Evolutionary conservation across 2,888 invertebrate species (phyloP), one percentile per base, ranked within the genome.

Genomic region (Cephalotes varians): DNA sequence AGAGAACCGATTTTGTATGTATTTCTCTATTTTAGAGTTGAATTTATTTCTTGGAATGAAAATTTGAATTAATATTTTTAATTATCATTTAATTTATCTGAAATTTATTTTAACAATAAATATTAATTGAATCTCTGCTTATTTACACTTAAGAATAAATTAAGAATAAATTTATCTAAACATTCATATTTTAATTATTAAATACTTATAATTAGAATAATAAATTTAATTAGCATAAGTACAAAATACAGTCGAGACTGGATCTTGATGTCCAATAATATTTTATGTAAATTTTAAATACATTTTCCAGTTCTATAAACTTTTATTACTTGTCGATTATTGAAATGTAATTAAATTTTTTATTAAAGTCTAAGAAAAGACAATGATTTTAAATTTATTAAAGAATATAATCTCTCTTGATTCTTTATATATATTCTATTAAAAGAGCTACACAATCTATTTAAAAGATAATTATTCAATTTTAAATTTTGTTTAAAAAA

Each of bases 11-110:
- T 25, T 6, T 54, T 37, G 10, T 6, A 25, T 71, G 54, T 51
- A 37, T 37, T 71, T 71, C 15, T 71, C 1, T 49, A 34, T 25
- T n/a, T 54, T 37, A 25, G 1, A 10, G 10, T 37, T 51, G 15
- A 71, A 34, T 34, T 1, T 67, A 49, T 37, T 25, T 25, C 1
- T 37, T 21, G 10, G 0, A 62, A 37, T 62, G 1, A 37, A 21
- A 47, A 67, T n/a, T 28, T 49, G 1, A 67, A 67, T 67, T 47
- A 67, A 67, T 47, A 47, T 44, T 28, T 44, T 18, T 44, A 65
- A 44, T 18, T 28, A 44, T 9, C 9, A 40, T 12, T 40, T 51
- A 25, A 65, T 44, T 65, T 25, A 25, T 64, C 15, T 58, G 7
- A n/a, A 65, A 44, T 44, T 65, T 60, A 34, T 60, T 1, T 44